These are phyloP conservation scores for Slavum lentiscoides DNA, from an alignment of 2,888 invertebrate species.

Conservation along the genomic window DNA sequence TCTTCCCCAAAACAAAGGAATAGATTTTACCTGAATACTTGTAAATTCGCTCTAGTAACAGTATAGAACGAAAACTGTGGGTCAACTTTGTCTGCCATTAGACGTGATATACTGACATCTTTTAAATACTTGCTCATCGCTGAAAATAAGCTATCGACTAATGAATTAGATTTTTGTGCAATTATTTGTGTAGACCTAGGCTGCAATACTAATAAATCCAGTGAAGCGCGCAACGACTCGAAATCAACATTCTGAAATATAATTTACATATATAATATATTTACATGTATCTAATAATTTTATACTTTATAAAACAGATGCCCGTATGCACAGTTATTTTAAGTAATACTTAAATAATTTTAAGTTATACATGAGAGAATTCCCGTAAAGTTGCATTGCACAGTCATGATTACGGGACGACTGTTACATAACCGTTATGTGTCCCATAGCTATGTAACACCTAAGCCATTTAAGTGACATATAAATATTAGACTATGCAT, in stretches of 20 bases:
- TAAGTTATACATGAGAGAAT: no score
- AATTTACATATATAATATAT: conserved; percentile 2
- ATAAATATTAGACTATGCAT: no score
- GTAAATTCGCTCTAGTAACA: conserved; percentile 75
- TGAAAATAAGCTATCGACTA: conserved; percentile 73
- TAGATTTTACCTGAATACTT: conserved; percentile 77
- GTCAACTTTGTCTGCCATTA: conserved; percentile 80
- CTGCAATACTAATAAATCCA: conserved; percentile 73
- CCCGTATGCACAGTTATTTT: no score
- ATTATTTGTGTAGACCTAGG: conserved; percentile 77
- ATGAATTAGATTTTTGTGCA: conserved; percentile 67
- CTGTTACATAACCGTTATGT: no score
- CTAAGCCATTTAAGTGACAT: no score
- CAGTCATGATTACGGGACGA: no score
- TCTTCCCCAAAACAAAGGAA: no score
- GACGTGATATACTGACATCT: conserved; percentile 72
- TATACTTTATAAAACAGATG: background rate
- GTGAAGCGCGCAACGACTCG: conserved; percentile 74
- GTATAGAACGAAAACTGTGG: conserved; percentile 92
- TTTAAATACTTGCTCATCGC: conserved; percentile 64
- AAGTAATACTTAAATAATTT: no score
- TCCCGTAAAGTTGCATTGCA: no score
- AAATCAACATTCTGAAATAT: conserved; percentile 69
- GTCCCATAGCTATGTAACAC: no score
- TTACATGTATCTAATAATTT: background rate